Base-by-base conservation (phyloP, 1,140 invertebrate species). In the Atta colombica region DNA sequence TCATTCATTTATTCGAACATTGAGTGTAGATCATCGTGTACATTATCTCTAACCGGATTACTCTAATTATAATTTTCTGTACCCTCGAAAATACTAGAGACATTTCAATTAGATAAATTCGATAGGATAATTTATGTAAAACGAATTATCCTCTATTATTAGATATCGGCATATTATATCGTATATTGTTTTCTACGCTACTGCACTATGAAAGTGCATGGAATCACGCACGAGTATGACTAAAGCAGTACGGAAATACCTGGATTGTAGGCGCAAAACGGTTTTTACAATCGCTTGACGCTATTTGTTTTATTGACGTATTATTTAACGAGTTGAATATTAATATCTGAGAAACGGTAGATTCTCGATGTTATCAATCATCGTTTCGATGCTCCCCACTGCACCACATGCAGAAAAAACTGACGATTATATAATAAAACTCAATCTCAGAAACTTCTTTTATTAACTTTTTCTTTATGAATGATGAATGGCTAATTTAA, bases 281-380 rank as follows among this genome's bases (percentile, higher is more conserved):
- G 80, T 92, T 92, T 25, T 84, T 61, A 81, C 80, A 85, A 65
- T 65, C 31, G 78, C 21, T 84, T 80, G 82, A 60, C 80, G 88
- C 87, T 91, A 84, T 88, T 72, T 81, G 87, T 87, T 74, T 51
- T 55, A 86, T 66, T 45, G 87, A 18, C 72, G 84, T n/a, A 28
- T 45, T 45, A 51, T 63, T 92, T 35, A 35, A 35, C 31, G 31
- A 35, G 31, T 35, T 35, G 93, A 90, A 92, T 93, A 89, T 88
- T 92, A 92, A 92, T 92, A 89, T 86, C 80, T 58, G 81, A 87
- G 89, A 89, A 92, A 92, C 80, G 90, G 85, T 90, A 89, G 87
- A 58, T 77, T 72, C 75, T 55, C 65, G 77, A 63, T 86, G 80
- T 84, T 31, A 66, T 68, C 12, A 55, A 58, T 53, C 49, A 61